A percentile compares a stretch with the other conserved stretches of the same genome.
Evolutionary conservation across 2,113 vertebrate species (phyloP).

Genomic region (Tachysurus fulvidraco): DNA sequence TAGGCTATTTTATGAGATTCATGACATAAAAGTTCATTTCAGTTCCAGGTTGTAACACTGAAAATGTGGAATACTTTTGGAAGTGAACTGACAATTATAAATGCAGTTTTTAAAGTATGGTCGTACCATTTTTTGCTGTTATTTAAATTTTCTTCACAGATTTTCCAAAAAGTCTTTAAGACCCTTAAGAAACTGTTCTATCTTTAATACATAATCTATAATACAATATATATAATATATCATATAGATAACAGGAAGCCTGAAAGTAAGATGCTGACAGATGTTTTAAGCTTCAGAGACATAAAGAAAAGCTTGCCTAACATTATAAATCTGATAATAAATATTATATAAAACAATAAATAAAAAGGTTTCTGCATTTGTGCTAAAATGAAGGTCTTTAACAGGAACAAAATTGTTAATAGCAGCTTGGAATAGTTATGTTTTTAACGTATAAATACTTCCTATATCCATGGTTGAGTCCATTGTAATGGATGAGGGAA

Average conservation of each 20-base stretch:
- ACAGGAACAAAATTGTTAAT: neutral
- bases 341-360: neutral
- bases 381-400: neutral
- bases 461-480: constrained; percentile 41
- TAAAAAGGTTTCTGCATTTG: neutral
- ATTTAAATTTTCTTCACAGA: neutral
- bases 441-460: neutral
- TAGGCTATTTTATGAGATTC: neutral
- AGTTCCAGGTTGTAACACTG: neutral
- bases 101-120: neutral
- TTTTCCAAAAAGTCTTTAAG: neutral
- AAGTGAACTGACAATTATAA: neutral
- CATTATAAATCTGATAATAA: neutral
- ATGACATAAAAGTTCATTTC: neutral
- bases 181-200: neutral
- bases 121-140: neutral
- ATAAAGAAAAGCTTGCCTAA: neutral
- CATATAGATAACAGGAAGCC: neutral
- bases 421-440: neutral
- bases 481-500: constrained; percentile 24
- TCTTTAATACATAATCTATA: neutral
- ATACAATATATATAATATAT: neutral
- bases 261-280: neutral
- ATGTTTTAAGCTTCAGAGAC: neutral
- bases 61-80: neutral